Evolutionary conservation across 2,113 vertebrate species (phyloP).

Genomic region (Cheilinus undulatus): DNA sequence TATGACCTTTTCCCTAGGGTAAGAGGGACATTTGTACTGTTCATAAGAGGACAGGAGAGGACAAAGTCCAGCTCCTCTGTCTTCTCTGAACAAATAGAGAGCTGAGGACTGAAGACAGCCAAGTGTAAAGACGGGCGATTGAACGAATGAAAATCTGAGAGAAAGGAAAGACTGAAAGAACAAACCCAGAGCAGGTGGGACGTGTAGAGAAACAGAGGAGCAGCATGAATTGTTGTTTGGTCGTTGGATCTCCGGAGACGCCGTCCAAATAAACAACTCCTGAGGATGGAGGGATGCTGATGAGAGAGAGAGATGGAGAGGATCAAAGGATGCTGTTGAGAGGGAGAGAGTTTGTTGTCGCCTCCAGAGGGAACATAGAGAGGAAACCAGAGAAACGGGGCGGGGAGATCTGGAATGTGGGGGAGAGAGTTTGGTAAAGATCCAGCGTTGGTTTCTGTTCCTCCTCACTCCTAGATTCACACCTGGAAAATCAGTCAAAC

Average conservation of each 20-base stretch:
- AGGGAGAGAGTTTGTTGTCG: constrained; percentile 17
- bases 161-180: not conserved
- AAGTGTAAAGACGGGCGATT: too few relatives aligned
- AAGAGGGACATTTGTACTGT: too few relatives aligned
- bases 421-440: not conserved
- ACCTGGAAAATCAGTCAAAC: not conserved
- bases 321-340: constrained; percentile 47
- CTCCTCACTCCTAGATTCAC: not conserved
- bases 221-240: constrained; percentile 2
- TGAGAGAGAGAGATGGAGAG: constrained; percentile 10
- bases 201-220: not conserved
- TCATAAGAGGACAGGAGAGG: too few relatives aligned
- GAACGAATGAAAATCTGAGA: not conserved
- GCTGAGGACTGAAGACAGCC: too few relatives aligned
- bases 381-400: not conserved
- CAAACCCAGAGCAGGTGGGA: too few relatives aligned
- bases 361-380: constrained; percentile 15
- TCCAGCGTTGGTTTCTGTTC: not conserved
- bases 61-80: too few relatives aligned
- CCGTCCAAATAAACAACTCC: constrained; percentile 49
- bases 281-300: constrained; percentile 28
- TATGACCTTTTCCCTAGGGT: too few relatives aligned
- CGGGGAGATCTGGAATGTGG: not conserved
- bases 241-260: constrained; percentile 37
- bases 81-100: too few relatives aligned